Percentiles rank a stretch among this genome's conserved stretches.
phyloP scores from a whole-genome alignment of 2,888 invertebrate species.

The Stenodera caucasica region DNA sequence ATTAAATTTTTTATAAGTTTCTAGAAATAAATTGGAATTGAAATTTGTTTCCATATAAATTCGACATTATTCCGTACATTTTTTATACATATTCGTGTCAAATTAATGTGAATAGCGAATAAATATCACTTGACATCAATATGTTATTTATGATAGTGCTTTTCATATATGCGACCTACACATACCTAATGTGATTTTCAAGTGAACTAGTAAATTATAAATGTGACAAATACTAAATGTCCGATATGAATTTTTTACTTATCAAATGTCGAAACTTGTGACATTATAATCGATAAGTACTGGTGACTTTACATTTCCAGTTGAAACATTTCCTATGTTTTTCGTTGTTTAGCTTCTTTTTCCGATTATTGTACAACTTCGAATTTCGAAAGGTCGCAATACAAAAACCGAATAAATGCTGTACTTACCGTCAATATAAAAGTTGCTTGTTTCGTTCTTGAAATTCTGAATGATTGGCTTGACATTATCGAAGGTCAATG shows the following conservation, averaged over 20 bases:
- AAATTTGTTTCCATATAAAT: no score
- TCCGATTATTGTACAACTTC: no score
- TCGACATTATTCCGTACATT: not conserved
- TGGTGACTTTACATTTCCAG: no score
- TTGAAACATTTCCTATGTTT: not conserved
- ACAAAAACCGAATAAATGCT: no score
- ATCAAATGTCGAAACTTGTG: no score
- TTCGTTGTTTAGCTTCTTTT: not conserved
- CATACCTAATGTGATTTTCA: not conserved
- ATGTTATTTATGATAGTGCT: not conserved
- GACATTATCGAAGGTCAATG: constrained; percentile 74
- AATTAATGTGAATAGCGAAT: not conserved
- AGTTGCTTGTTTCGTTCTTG: constrained; percentile 72
- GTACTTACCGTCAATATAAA: constrained; percentile 76
- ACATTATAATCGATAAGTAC: not conserved
- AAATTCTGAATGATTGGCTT: constrained; percentile 78
- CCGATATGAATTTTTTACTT: no score
- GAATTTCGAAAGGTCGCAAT: no score
- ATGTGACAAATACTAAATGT: not conserved
- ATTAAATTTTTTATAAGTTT: no score
- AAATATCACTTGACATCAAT: not conserved
- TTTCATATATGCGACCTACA: not conserved
- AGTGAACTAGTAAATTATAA: not conserved
- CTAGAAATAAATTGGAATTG: no score
- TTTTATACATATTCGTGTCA: not conserved